Evolutionary conservation across 1,140 invertebrate genomes (phyloP), one percentile per base, ranked within the genome.

Genomic region (Drosophila guanche): DNA sequence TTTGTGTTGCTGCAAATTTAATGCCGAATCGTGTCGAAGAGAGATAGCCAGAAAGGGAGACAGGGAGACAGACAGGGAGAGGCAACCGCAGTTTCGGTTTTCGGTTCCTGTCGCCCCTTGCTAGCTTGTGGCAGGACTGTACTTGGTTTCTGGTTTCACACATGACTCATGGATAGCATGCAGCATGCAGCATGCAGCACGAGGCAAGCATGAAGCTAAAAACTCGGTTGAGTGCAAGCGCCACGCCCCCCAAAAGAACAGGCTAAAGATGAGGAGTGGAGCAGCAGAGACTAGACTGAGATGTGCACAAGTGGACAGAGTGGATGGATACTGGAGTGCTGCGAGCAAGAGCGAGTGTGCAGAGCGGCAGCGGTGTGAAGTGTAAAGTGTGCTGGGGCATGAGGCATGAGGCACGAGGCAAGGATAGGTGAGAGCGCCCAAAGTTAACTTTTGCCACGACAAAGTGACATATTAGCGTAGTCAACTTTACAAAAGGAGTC

Each of bases 391-490:
- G 22, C 16, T 5, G 22, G 12, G 12, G 16, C 16, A 20, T 20
- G 16, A 20, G 16, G 16, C 16, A 20, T 1, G 16, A 20, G 53
- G 54, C 37, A 40, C 12, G 46, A 61, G 46, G 25, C 27, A 27
- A 37, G 22, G 63, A 5, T 33, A 16, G 41, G 48, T 52, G 68
- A 68, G 65, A 45, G 71, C 70, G 16, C 16, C 16, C 33, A 80
- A 75, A 81, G 81, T 81, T 88, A 78, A 86, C 81, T 86, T 86
- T 86, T 73, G 60, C 81, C 83, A 86, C 81, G 83, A 86, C 81
- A 86, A 86, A 86, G 81, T 86, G 81, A 86, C 81, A 86, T 86
- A 86, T 86, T 86, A 86, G 81, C 81, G 81, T 86, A 86, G 83
- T 86, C 81, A 88, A 86, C 77, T 86, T 86, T 78, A 65, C 76